Base-by-base conservation (phyloP, 2,797 vertebrate species). In the Gouania willdenowi region DNA sequence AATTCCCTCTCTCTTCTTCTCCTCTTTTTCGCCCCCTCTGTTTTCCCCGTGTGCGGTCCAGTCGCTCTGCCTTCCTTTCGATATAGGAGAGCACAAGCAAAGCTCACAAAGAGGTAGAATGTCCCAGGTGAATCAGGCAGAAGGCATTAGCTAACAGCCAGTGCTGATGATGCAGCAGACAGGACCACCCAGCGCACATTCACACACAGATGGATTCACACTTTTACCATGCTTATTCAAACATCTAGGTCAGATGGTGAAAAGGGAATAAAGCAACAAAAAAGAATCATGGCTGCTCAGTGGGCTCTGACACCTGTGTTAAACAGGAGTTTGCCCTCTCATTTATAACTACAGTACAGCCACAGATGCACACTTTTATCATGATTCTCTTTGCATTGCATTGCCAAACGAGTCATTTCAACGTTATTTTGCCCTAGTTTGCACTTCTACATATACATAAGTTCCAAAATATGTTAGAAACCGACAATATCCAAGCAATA, bases 91-190 rank as follows among this genome's bases (percentile, higher is more conserved):
- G 41, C 55, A 41, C 40, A 41, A 31, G 30, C 41, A 21, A 20
- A 58, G 60, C 64, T 53, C 0, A 17, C 27, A 2, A 28, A 50
- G 56, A 56, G 44, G 30, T 28, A 12, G 19, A 45, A 13, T 16
- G 4, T 75, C 70, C 68, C 73, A 84, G 77, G 78, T 82, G 74
- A 76, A 56, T 51, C 38, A 1, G 57, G 43, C 66, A 54, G 66
- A 69, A 71, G 51, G 70, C 41, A 31, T 55, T 68, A 50, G 54
- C 71, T 51, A 38, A 11, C 25, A 31, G 52, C 65, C 59, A 51
- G 52, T 31, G 2, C 19, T 17, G 14, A 15, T 26, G 25, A 28
- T 17, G 24, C 58, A 62, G 55, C 46, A 17, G 47, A 61, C 29
- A 20, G 48, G 69, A 72, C 58, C 71, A 68, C 69, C 71, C 57